These are phyloP conservation scores for Agrotis ipsilon DNA, from an alignment of 2,888 invertebrate species.

Conservation along the genomic window DNA sequence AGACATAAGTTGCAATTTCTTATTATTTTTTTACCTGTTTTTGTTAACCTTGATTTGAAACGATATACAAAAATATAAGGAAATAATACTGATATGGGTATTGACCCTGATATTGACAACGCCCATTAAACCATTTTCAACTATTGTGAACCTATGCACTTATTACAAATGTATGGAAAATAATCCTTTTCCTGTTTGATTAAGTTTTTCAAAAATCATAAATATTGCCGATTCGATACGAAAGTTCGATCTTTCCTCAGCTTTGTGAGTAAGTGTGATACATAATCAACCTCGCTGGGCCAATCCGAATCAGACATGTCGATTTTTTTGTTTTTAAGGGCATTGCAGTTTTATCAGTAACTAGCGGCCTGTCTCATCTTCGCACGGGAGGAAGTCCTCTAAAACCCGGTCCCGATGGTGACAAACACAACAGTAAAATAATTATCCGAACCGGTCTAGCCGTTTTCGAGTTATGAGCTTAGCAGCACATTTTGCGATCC, in stretches of 20 bases:
- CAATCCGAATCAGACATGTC: neutral
- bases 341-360: neutral
- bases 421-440: too few species aligned
- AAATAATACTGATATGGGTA: neutral
- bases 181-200: neutral
- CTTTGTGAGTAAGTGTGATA: too few species aligned
- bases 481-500: too few species aligned
- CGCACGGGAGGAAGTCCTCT: too few species aligned
- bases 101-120: neutral
- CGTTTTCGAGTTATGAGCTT: too few species aligned
- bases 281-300: neutral
- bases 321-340: neutral
- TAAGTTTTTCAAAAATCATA: neutral
- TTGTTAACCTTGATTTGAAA: neutral
- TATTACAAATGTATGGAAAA: neutral
- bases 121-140: neutral
- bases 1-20: too few species aligned
- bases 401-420: too few species aligned
- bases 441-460: too few species aligned
- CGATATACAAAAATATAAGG: neutral
- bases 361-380: too few species aligned
- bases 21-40: neutral
- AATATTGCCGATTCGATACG: too few species aligned
- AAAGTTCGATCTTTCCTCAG: too few species aligned
- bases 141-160: neutral